Evolutionary conservation across 2,888 invertebrate genomes (phyloP), one percentile per base, ranked within the genome.

Genomic region (Drosophila antonietae): DNA sequence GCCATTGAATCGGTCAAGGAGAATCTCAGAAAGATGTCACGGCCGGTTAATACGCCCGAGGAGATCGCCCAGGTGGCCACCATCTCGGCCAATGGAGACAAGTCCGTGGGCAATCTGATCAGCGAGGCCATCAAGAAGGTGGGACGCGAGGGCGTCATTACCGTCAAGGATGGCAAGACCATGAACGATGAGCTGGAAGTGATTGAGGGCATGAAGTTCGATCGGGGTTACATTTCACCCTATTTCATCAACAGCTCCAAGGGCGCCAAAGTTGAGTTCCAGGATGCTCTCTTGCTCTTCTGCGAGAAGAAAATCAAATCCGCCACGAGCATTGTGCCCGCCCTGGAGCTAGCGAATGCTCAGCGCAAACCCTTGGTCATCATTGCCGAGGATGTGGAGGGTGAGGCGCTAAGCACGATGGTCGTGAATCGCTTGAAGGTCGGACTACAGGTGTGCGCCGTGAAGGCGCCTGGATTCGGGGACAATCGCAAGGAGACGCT

Each of bases 1-100:
- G 99, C 99, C 35, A 99, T 99, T 0, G 99, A 99, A 33, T 94
- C 95, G 56, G 96, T 99, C 1, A 98, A 97, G 81, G 96, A 96
- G 1, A 95, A 97, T 81, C 93, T 99, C 64, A 98, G 97, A 92
- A 93, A 93, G 28, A 95, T 99, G 94, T 99, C 98, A 0, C 98
- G 97, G 85, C 96, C 96, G 10, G 99, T 99, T 0, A 98, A 97
- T 3, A 99, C 99, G 1, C 98, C 99, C 0, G 98, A 98, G 91
- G 99, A 99, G 94, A 99, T 99, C 87, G 98, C 98, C 10, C 99
- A 99, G 93, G 99, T 99, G 31, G 99, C 99, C 7, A 99, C 99
- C 4, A 99, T 99, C 83, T 99, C 99, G 1, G 99, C 99, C 3
- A 99, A 99, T 93, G 99, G 99, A 6, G 99, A 99, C 93, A 94